Evolutionary conservation across 2,797 vertebrate species (phyloP).

Genomic region (Periparus ater): DNA sequence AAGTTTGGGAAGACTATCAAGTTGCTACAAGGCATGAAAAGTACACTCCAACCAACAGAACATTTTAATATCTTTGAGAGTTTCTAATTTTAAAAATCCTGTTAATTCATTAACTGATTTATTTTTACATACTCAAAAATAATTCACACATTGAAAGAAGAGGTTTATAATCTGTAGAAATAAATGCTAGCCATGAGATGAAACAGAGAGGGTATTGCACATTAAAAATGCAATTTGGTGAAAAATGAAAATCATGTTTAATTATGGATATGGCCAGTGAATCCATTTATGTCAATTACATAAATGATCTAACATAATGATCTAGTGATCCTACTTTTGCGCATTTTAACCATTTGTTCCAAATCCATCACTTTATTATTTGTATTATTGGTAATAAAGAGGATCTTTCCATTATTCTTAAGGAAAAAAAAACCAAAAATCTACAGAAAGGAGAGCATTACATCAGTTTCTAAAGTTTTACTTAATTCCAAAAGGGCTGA

Average conservation of each 20-base stretch:
- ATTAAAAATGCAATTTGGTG: background rate
- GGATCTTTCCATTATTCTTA: background rate
- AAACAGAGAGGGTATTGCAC: background rate
- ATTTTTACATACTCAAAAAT: background rate
- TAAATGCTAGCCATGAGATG: background rate
- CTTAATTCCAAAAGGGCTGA: background rate
- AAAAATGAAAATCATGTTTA: background rate
- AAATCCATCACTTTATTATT: background rate
- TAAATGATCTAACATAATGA: background rate
- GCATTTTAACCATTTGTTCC: background rate
- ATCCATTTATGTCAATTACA: background rate
- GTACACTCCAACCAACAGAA: background rate
- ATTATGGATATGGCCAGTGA: background rate
- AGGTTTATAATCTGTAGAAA: background rate
- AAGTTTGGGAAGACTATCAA: background rate
- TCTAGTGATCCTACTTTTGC: background rate
- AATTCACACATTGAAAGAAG: background rate
- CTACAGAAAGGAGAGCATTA: background rate
- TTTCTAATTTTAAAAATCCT: background rate
- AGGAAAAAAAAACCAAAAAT: background rate
- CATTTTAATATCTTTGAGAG: background rate
- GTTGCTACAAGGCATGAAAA: background rate
- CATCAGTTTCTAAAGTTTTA: background rate
- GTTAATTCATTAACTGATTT: background rate
- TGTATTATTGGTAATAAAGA: background rate